Base-by-base conservation (phyloP, 2,888 invertebrate species). In the Autographa pulchrina region DNA sequence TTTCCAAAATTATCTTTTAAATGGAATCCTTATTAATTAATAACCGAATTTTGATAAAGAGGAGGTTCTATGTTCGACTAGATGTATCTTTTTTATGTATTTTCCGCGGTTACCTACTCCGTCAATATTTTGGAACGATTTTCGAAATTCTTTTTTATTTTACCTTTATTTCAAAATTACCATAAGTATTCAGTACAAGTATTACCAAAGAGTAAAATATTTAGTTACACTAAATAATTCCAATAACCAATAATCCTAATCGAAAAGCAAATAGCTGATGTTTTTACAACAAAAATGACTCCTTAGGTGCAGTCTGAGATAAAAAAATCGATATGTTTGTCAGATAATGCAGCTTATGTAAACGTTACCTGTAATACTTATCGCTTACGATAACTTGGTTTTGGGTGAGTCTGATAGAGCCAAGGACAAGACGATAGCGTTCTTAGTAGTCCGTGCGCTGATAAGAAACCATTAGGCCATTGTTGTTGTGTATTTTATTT, bases 341-440 rank as follows among this genome's bases (percentile, higher is more conserved):
- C 31, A 72, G 74, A 80, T 86, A 85, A 78, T 81, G 83, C 78
- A 82, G 64, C 70, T 70, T 79, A 79, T 62, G 65, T 67, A 70
- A 74, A 81, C 69, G 52, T 63, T 75, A 65, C 79, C 74, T 81
- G 72, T 83, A 76, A 75, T 81, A 79, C 75, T 80, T 77, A 70
- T 79, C 74, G 68, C 75, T 60, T 13, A 67, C 62, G 78, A 81
- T 83, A 82, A 71, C 68, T 78, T 72, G 72, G 81, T 78, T 83
- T 86, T 80, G 76, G 88, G 87, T 80, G 79, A 84, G 82, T 2
- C 76, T 60, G 86, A 88, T 88, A 89, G 83, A 84, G 78, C 52
- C 89, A 89, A 90, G 90, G 89, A 83, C 86, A 72, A 67, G 62
- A 65, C 58, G 83, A 83, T 83, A 83, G 74, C n/a, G 64, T 68